phyloP scores from a whole-genome alignment of 2,113 vertebrate species.

The Xyliphius kryptos region DNA sequence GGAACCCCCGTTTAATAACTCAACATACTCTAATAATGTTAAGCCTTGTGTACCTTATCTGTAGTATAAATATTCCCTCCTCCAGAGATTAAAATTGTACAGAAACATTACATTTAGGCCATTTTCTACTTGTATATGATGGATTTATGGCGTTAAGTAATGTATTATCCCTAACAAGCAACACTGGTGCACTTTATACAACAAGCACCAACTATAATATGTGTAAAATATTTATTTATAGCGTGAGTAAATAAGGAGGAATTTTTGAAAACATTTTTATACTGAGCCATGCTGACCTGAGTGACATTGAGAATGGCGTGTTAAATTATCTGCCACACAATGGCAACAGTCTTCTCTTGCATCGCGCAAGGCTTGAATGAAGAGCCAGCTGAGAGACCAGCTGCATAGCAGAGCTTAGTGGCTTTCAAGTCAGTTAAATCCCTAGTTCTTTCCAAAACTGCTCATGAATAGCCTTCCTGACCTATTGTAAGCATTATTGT shows the following conservation, averaged over 20 bases:
- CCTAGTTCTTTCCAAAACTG: slow-evolving; percentile 46
- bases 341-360: slow-evolving; percentile 53
- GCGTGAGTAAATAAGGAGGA: neutral
- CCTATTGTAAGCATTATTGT: slow-evolving; percentile 53
- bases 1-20: too few species aligned
- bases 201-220: slow-evolving; percentile 30
- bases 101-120: too few species aligned
- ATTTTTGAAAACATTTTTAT: slow-evolving; percentile 7
- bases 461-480: slow-evolving; percentile 55
- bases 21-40: too few species aligned
- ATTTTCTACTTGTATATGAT: too few species aligned
- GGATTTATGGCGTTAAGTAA: too few species aligned
- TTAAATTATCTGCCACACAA: slow-evolving; percentile 61
- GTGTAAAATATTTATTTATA: neutral
- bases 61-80: too few species aligned
- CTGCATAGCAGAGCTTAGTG: slow-evolving; percentile 17
- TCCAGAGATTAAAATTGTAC: too few species aligned
- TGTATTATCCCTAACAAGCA: too few species aligned
- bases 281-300: slow-evolving; percentile 43
- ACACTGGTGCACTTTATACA: neutral
- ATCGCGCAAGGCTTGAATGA: slow-evolving; percentile 39
- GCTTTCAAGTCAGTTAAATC: slow-evolving; percentile 49
- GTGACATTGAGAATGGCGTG: slow-evolving; percentile 66
- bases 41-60: too few species aligned
- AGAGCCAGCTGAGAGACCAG: slow-evolving; percentile 35